Evolutionary conservation across 2,888 invertebrate genomes (phyloP).

Genomic region (Operophtera brumata): DNA sequence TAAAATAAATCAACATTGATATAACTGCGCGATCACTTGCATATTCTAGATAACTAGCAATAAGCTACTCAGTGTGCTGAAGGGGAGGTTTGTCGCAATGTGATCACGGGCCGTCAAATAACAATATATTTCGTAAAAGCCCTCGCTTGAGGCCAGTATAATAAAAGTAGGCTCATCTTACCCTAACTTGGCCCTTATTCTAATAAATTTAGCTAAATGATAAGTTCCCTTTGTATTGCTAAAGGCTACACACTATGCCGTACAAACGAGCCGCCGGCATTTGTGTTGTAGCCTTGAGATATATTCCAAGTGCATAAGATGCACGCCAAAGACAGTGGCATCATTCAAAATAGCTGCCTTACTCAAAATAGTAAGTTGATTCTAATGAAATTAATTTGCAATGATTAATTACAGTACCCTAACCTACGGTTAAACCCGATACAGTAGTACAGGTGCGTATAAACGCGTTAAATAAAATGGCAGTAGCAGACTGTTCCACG

Average conservation of each 20-base stretch:
- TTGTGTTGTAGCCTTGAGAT: no score
- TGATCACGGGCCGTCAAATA: slow-evolving; percentile 12
- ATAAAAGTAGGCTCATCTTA: slow-evolving; percentile 56
- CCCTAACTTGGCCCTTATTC: slow-evolving; percentile 54
- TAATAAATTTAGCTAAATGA: slow-evolving; percentile 67
- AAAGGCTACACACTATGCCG: slow-evolving; percentile 1
- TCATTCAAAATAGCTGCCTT: slow-evolving; percentile 3
- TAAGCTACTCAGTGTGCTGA: background rate
- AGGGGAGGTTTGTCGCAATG: background rate
- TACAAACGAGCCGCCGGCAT: no score
- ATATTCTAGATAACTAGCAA: slow-evolving; percentile 10
- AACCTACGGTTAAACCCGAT: slow-evolving; percentile 7
- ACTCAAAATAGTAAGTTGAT: background rate
- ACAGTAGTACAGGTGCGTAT: slow-evolving; percentile 5
- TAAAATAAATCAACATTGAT: slow-evolving; percentile 49
- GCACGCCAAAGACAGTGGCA: slow-evolving; percentile 4
- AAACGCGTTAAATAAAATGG: slow-evolving; percentile 16
- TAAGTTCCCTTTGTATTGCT: slow-evolving; percentile 27
- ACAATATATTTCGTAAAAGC: slow-evolving; percentile 35
- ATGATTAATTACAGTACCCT: slow-evolving; percentile 10
- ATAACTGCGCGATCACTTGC: slow-evolving; percentile 19
- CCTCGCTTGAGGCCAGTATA: slow-evolving; percentile 41
- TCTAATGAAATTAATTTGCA: background rate
- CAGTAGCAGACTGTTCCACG: slow-evolving; percentile 15
- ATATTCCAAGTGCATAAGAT: background rate